phyloP scores from a whole-genome alignment of 2,797 vertebrate species.

The Garrulus glandarius region DNA sequence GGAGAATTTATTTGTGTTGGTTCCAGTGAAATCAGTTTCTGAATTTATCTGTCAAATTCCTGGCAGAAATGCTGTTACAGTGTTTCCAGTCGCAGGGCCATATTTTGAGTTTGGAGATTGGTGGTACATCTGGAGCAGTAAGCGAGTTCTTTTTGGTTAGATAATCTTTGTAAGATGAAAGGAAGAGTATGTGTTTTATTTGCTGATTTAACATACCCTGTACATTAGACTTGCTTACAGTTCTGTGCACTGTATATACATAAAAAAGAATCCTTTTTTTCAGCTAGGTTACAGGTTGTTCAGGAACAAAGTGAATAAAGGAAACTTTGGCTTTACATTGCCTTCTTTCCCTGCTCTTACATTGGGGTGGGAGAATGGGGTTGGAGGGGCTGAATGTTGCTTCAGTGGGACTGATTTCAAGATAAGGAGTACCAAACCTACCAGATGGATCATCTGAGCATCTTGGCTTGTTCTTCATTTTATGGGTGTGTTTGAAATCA shows the following conservation, averaged over 20 bases:
- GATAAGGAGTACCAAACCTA: not conserved
- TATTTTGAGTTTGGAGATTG: not conserved
- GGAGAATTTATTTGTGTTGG: not conserved
- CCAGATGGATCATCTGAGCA: not conserved
- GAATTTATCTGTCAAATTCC: not conserved
- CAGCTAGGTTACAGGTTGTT: not conserved
- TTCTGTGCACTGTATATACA: not conserved
- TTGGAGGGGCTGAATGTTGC: not conserved
- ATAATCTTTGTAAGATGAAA: not conserved
- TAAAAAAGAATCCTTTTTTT: not conserved
- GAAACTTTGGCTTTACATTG: not conserved
- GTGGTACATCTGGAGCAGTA: not conserved
- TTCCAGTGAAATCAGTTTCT: not conserved
- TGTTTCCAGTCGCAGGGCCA: not conserved
- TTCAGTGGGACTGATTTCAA: not conserved
- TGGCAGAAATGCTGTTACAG: not conserved
- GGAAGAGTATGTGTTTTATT: not conserved
- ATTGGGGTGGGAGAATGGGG: fast-evolving
- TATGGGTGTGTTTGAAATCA: not conserved
- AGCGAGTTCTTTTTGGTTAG: not conserved
- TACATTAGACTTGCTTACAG: not conserved
- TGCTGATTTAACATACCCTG: not conserved
- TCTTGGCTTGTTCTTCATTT: not conserved
- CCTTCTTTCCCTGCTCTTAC: not conserved
- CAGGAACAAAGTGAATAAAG: not conserved